Evolutionary conservation across 2,113 vertebrate genomes (phyloP).

Genomic region (Urocynchramus pylzowi): DNA sequence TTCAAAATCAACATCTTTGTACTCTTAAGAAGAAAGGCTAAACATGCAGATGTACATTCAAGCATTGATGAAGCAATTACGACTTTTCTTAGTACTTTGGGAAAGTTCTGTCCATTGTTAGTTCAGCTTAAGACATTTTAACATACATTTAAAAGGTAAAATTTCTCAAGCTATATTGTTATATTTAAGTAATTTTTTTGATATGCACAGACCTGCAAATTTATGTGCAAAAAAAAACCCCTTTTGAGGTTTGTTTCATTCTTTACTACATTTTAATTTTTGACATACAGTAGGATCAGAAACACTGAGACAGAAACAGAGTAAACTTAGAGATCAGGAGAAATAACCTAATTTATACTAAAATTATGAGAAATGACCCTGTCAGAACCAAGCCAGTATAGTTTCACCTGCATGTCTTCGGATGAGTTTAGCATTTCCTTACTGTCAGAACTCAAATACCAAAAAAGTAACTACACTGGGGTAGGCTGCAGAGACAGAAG

Average conservation of each 20-base stretch:
- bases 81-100: neutral
- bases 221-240: neutral
- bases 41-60: neutral
- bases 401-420: neutral
- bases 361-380: neutral
- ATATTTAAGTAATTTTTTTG: neutral
- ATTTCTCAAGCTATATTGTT: neutral
- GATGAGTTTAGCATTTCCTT: neutral
- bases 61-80: neutral
- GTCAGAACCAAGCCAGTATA: neutral
- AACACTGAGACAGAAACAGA: neutral
- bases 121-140: neutral
- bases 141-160: neutral
- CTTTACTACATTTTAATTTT: neutral
- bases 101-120: neutral
- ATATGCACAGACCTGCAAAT: neutral
- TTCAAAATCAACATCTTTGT: neutral
- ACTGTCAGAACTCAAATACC: neutral
- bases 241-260: neutral
- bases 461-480: neutral
- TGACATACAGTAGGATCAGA: neutral
- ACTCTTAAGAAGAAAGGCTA: neutral
- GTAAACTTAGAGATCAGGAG: neutral
- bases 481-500: neutral
- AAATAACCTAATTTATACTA: neutral